phyloP scores from a whole-genome alignment of 2,113 vertebrate genomes.

The Prionailurus viverrinus region DNA sequence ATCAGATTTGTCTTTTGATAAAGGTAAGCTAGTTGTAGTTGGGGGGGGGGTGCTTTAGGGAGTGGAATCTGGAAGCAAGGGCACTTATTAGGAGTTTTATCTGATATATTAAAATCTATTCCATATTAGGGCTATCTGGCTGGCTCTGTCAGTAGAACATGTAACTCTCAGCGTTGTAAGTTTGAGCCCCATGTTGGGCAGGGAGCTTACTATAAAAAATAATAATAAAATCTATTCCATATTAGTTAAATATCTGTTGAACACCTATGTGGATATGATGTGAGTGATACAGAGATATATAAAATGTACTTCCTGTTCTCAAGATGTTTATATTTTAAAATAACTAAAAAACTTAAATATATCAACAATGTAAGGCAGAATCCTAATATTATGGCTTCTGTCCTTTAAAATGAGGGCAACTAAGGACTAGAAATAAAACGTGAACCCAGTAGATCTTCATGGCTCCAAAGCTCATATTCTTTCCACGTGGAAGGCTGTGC shows the following conservation, averaged over 20 bases:
- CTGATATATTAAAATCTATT: conserved; percentile 13
- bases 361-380: background rate
- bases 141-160: background rate
- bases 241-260: conserved; percentile 46
- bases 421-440: background rate
- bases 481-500: background rate
- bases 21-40: background rate
- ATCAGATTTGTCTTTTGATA: conserved; percentile 28
- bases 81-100: conserved; percentile 28
- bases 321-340: conserved; percentile 55
- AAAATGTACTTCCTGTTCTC: background rate
- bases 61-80: conserved; percentile 21
- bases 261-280: conserved; percentile 22
- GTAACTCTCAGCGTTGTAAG: background rate
- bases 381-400: background rate
- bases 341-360: background rate
- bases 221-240: background rate
- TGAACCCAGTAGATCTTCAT: background rate
- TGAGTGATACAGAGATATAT: background rate
- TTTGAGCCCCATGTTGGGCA: background rate
- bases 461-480: background rate
- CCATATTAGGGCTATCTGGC: background rate
- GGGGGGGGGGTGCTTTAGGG: background rate
- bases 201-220: background rate
- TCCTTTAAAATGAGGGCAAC: conserved; percentile 30